phyloP scores from a whole-genome alignment of 2,113 vertebrate species.

The Emberiza fucata region DNA sequence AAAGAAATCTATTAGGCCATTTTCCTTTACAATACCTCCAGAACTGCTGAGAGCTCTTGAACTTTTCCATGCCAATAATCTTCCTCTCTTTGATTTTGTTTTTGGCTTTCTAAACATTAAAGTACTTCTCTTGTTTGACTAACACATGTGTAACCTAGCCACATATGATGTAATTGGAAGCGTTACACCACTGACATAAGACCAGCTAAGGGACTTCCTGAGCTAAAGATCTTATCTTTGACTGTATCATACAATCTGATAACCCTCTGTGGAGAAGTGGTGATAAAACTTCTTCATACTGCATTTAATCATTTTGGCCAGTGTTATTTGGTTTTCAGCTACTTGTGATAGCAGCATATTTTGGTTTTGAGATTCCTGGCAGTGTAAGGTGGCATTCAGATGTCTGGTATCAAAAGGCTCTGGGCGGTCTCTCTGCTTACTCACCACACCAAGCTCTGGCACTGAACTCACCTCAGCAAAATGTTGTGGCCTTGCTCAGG shows the following conservation, averaged over 20 bases:
- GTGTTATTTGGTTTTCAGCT: background rate
- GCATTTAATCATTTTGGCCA: background rate
- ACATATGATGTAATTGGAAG: background rate
- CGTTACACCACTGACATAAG: background rate
- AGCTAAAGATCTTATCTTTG: background rate
- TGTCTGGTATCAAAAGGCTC: background rate
- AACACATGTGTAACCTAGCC: background rate
- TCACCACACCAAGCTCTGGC: background rate
- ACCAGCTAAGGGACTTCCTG: background rate
- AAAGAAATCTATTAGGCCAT: background rate
- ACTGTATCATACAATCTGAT: background rate
- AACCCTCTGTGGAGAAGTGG: background rate
- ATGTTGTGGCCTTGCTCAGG: background rate
- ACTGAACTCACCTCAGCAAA: background rate
- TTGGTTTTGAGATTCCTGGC: background rate
- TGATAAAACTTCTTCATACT: background rate
- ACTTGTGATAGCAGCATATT: background rate
- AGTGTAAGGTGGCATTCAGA: background rate
- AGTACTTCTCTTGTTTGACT: background rate
- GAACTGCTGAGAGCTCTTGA: background rate
- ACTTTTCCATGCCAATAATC: background rate
- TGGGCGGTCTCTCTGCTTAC: background rate
- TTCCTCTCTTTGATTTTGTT: background rate
- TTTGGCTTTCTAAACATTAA: background rate
- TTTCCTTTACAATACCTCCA: background rate